phyloP scores from a whole-genome alignment of 2,797 vertebrate species.

The Atherinosoma microstoma region DNA sequence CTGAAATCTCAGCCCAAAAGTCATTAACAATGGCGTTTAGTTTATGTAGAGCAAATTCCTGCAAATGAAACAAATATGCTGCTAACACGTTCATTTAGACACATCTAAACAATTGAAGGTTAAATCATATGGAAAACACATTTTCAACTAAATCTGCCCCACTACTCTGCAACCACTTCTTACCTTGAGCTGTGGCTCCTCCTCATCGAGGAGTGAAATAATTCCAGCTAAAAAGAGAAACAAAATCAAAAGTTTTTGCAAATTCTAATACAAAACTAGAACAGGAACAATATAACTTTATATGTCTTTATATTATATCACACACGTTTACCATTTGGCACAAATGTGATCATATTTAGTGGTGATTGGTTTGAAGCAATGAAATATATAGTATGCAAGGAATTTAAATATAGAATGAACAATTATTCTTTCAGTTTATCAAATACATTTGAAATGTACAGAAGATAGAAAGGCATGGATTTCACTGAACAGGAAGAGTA shows the following conservation, averaged over 20 bases:
- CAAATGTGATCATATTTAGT: too few species aligned
- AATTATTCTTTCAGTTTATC: too few species aligned
- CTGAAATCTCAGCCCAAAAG: constrained; percentile 99
- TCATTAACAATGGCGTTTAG: constrained; percentile 97
- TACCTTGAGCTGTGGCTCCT: constrained; percentile 99
- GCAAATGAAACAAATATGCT: constrained; percentile 47
- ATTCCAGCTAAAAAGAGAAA: constrained; percentile 91
- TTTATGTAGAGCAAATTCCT: constrained; percentile 99
- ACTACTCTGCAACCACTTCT: not conserved
- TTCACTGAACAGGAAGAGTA: too few species aligned
- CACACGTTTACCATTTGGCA: too few species aligned
- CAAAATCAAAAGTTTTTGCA: not conserved
- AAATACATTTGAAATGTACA: too few species aligned
- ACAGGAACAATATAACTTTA: too few species aligned
- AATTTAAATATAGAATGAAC: too few species aligned
- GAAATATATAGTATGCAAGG: too few species aligned
- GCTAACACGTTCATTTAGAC: not conserved
- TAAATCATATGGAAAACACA: not conserved
- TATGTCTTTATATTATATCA: too few species aligned
- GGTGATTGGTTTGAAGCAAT: too few species aligned
- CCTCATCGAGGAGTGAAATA: constrained; percentile 98
- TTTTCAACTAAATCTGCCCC: not conserved
- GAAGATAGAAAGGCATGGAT: too few species aligned
- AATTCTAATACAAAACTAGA: not conserved
- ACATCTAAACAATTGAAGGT: not conserved